Evolutionary conservation across 2,888 invertebrate genomes (phyloP).

Genomic region (Drosophila borborema): DNA sequence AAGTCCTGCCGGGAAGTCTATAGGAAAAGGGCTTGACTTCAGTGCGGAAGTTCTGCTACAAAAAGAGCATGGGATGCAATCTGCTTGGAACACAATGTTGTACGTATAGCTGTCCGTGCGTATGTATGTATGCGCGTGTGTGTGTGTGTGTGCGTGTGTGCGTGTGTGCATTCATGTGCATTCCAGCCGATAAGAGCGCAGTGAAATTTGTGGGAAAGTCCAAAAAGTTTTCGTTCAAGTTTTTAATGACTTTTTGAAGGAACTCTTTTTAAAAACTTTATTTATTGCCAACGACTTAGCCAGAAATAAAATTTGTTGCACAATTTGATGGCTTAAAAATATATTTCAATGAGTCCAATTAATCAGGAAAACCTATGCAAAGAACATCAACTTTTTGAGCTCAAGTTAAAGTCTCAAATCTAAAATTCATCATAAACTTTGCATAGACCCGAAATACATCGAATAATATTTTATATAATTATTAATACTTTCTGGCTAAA

Average conservation of each 20-base stretch:
- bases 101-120: not conserved
- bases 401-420: not conserved
- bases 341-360: slow-evolving; percentile 5
- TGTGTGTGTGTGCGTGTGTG: slow-evolving; percentile 3
- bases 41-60: slow-evolving; percentile 54
- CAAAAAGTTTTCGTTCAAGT: slow-evolving; percentile 35
- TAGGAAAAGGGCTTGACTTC: slow-evolving; percentile 16
- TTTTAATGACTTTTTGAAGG: slow-evolving; percentile 38
- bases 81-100: slow-evolving; percentile 18
- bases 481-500: not conserved
- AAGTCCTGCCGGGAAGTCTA: slow-evolving; percentile 16
- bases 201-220: slow-evolving; percentile 24
- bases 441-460: not conserved
- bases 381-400: slow-evolving; percentile 8
- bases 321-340: slow-evolving; percentile 18
- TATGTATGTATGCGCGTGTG: not conserved
- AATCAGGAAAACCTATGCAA: slow-evolving; percentile 3
- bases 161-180: slow-evolving; percentile 64
- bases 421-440: not conserved
- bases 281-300: slow-evolving; percentile 20
- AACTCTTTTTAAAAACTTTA: slow-evolving; percentile 32
- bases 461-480: not conserved
- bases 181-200: slow-evolving; percentile 58
- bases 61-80: slow-evolving; percentile 50
- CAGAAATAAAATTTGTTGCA: slow-evolving; percentile 16